Evolutionary conservation across 2,888 invertebrate genomes (phyloP).

Genomic region (Leptarthrus brevirostris): DNA sequence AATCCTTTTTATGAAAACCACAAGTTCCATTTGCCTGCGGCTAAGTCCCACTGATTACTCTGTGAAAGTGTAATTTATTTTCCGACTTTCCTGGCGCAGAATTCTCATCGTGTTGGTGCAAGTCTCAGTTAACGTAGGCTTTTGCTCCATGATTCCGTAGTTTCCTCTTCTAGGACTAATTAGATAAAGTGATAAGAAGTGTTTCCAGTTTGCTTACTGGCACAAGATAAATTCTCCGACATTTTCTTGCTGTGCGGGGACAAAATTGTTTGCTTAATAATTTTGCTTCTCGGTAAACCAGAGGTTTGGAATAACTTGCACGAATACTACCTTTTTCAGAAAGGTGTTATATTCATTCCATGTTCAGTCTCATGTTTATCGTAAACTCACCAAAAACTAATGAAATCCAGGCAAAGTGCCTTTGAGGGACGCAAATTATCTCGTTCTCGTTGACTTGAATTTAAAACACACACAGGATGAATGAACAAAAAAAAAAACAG

Average conservation of each 20-base stretch:
- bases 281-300: no score
- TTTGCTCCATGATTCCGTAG: not conserved
- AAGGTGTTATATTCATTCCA: no score
- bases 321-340: no score
- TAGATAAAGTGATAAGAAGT: conserved; percentile 40
- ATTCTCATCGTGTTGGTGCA: not conserved
- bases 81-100: not conserved
- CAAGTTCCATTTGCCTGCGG: not conserved
- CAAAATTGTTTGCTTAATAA: not conserved
- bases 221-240: not conserved
- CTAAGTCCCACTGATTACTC: not conserved
- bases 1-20: conserved; percentile 23
- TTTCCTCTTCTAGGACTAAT: conserved; percentile 23
- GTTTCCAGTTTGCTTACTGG: conserved; percentile 1
- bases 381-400: not conserved
- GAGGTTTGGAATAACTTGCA: no score
- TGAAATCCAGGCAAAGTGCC: not conserved
- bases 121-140: not conserved
- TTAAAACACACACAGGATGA: not conserved
- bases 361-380: no score
- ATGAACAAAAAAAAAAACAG: no score
- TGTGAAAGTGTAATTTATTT: conserved; percentile 4
- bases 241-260: not conserved
- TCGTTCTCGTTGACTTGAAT: not conserved
- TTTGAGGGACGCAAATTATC: not conserved